Evolutionary conservation across 2,797 vertebrate species (phyloP).

Genomic region (Etheostoma perlongum): DNA sequence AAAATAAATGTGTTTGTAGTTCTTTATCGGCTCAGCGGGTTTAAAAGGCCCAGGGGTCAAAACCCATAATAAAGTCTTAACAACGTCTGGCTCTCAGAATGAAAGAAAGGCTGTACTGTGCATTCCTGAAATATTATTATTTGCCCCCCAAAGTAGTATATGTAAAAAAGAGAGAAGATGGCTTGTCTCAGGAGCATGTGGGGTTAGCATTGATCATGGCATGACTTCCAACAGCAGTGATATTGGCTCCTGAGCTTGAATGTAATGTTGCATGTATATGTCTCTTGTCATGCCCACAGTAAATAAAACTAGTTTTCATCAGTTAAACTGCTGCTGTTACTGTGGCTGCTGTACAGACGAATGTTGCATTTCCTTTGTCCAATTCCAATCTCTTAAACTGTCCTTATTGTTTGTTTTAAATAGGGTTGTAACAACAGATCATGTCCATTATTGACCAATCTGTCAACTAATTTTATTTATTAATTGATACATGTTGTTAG

Average conservation of each 20-base stretch:
- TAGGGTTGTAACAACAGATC: neutral
- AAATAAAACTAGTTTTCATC: neutral
- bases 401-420: neutral
- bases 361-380: neutral
- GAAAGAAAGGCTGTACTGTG: slow-evolving; percentile 20
- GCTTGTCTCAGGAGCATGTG: slow-evolving; percentile 61
- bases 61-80: slow-evolving; percentile 22
- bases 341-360: neutral
- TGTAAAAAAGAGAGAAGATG: slow-evolving; percentile 1
- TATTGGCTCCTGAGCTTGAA: neutral
- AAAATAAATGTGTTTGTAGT: slow-evolving; percentile 32
- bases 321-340: neutral
- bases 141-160: neutral
- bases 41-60: slow-evolving; percentile 19
- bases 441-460: neutral
- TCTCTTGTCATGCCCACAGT: neutral
- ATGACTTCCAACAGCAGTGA: neutral
- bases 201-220: slow-evolving; percentile 28
- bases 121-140: slow-evolving; percentile 37
- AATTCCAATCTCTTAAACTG: neutral
- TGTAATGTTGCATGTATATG: slow-evolving; percentile 10
- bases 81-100: slow-evolving; percentile 2
- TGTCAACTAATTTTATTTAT: neutral
- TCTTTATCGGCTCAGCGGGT: slow-evolving; percentile 25
- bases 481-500: neutral